Evolutionary conservation across 2,113 vertebrate genomes (phyloP).

Genomic region (Myotis yumanensis): DNA sequence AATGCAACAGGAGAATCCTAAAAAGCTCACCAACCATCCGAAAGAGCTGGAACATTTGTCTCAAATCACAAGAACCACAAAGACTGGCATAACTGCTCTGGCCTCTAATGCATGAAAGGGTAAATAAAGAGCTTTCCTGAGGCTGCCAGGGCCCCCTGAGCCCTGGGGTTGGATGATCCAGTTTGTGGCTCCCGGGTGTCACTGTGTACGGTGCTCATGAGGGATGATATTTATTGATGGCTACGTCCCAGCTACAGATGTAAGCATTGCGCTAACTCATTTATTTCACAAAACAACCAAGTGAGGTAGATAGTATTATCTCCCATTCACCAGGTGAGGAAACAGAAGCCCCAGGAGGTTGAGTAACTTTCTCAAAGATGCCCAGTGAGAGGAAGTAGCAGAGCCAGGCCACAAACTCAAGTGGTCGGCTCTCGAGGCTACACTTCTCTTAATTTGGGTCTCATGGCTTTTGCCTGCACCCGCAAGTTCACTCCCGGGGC

Average conservation of each 20-base stretch:
- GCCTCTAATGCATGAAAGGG: not conserved
- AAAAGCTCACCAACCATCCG: not conserved
- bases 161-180: not conserved
- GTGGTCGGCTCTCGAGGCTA: not conserved
- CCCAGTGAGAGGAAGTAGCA: not conserved
- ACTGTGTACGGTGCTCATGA: not conserved
- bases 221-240: not conserved
- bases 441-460: not conserved
- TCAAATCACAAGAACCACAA: not conserved
- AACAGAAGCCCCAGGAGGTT: not conserved
- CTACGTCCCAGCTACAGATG: not conserved
- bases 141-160: not conserved
- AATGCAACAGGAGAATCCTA: not conserved
- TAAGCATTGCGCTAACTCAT: not conserved
- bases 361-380: not conserved
- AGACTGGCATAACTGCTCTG: rapidly evolving
- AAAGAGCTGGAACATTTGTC: not conserved
- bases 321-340: not conserved
- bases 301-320: not conserved
- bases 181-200: rapidly evolving
- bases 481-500: not conserved
- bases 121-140: not conserved
- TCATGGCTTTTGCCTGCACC: not conserved
- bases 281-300: not conserved
- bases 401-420: not conserved